phyloP scores from a whole-genome alignment of 2,888 invertebrate species.

The Drosophila prostipennis region DNA sequence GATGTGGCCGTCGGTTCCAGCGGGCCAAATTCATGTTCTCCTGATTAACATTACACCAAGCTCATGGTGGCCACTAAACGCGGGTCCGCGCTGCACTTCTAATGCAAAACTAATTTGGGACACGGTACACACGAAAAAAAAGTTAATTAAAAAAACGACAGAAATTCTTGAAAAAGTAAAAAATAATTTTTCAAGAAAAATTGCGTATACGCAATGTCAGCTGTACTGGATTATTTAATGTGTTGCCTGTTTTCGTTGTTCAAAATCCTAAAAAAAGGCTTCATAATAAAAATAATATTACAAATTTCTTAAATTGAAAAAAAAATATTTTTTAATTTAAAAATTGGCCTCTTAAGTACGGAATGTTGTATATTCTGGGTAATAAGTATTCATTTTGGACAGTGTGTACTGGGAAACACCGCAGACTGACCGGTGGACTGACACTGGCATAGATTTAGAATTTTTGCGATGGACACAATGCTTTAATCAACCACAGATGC shows the following conservation, averaged over 20 bases:
- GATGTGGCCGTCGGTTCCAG: background rate
- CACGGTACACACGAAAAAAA: background rate
- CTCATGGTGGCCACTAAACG: background rate
- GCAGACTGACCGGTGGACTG: background rate
- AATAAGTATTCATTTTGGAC: background rate
- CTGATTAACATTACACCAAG: slow-evolving; percentile 15
- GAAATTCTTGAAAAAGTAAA: background rate
- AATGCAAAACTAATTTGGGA: slow-evolving; percentile 11
- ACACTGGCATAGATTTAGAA: slow-evolving; percentile 10
- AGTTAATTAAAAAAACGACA: background rate
- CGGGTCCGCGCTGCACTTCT: slow-evolving; percentile 2
- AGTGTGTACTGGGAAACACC: background rate
- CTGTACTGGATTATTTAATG: too few species aligned
- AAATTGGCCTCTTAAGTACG: too few species aligned
- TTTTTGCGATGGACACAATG: slow-evolving; percentile 1
- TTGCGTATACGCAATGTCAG: background rate
- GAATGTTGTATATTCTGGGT: too few species aligned
- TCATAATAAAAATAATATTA: too few species aligned
- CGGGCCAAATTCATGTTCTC: slow-evolving; percentile 5
- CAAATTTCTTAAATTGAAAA: too few species aligned
- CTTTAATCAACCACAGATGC: slow-evolving; percentile 49
- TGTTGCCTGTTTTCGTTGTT: too few species aligned
- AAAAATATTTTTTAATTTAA: too few species aligned
- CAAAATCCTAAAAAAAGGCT: too few species aligned
- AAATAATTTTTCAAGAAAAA: background rate